Conservation (phyloP, 2,888 invertebrate species). For the Drosophila anceps region DNA sequence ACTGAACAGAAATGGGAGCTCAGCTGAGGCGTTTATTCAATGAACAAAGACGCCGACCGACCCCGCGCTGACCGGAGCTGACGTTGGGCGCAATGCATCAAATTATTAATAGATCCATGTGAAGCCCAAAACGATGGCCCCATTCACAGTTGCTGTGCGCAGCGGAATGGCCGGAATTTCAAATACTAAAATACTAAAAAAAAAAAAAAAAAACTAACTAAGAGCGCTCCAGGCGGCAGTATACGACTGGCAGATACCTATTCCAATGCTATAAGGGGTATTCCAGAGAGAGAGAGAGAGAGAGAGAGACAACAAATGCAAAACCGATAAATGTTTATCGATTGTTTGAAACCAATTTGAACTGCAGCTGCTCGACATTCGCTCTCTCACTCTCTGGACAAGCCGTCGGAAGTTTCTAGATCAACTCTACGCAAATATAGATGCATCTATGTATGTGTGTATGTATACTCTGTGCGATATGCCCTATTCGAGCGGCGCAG, state of each 20-base stretch:
- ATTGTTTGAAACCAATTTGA: background rate
- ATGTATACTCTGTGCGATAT: background rate
- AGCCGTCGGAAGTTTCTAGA: background rate
- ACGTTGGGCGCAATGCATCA: slow-evolving; percentile 63
- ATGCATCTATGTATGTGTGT: no score
- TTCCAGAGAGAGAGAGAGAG: background rate
- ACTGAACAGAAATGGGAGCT: slow-evolving; percentile 1
- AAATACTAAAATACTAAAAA: slow-evolving; percentile 19
- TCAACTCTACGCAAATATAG: background rate
- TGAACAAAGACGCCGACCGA: slow-evolving; percentile 20
- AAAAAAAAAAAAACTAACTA: slow-evolving; percentile 1
- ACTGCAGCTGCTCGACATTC: rapidly evolving
- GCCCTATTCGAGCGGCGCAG: no score
- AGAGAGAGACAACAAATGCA: no score
- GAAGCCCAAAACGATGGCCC: slow-evolving; percentile 31
- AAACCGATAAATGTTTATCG: background rate
- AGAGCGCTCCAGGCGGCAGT: background rate
- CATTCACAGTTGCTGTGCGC: slow-evolving; percentile 18
- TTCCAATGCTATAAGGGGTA: background rate
- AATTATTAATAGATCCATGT: slow-evolving; percentile 63
- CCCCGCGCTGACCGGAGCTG: slow-evolving; percentile 41
- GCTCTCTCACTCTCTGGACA: background rate
- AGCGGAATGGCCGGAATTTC: slow-evolving; percentile 54
- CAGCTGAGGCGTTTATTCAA: slow-evolving; percentile 13
- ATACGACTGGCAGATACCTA: background rate